Base-by-base conservation (phyloP, 2,113 vertebrate species). In the Oreochromis niloticus region DNA sequence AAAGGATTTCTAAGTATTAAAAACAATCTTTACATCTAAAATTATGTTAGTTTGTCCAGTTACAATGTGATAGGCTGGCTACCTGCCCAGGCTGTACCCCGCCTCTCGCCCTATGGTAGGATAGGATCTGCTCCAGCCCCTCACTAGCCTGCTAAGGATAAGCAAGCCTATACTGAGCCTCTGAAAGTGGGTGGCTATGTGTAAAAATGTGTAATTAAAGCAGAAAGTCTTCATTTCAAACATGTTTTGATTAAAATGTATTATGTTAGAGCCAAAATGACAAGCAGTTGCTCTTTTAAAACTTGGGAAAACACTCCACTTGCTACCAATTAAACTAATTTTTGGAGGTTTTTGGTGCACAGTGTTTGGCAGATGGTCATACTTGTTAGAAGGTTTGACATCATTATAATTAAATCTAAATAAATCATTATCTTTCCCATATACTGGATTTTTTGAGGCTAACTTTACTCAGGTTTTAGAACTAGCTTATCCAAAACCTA, bases 91-190 rank as follows among this genome's bases (percentile, higher is more conserved):
- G 61, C 10, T 39, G 61, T 66, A 66, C 61, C 61, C 34, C 19
- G 0, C 34, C 34, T 2, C 34, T 39, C 0, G 1, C 19, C 19
- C 34, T 66, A 39, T 8, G 34, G 61, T 66, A 39, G 61, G 32
- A n/a, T 36, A 36, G 61, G 1, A 36, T 36, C 6, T 0, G 17
- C 17, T 66, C 32, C 32, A 61, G 7, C 13, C 24, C 13, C 22
- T 22, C 0, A 4, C 24, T 57, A 27, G 12, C 56, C 4, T 1
- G 56, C 56, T 16, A 57, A 57, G 24, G 56, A 30, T 57, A 57
- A 57, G 24, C 56, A 57, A 16, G 56, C 56, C 7, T 30, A 8
- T 30, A 57, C 24, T 22, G 19, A 68, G 63, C 34, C 17, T 66
- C 19, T 68, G 19, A 68, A 68, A 68, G 11, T 68, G 63, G 34